These are phyloP conservation scores for Pandion haliaetus DNA, from an alignment of 2,113 vertebrate species.

Conservation along the genomic window DNA sequence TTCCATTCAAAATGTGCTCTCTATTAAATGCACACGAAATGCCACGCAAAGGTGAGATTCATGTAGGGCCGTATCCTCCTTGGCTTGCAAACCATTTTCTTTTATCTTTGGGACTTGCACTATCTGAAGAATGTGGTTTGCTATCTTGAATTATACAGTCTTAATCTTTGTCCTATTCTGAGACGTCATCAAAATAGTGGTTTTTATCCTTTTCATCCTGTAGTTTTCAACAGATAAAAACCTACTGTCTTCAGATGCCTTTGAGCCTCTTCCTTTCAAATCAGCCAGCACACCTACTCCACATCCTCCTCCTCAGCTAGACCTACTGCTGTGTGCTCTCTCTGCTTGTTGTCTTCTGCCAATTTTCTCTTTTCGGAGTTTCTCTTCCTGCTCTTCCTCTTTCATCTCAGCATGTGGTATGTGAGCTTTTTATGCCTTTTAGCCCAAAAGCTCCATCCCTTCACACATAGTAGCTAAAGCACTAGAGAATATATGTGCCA, in stretches of 20 bases:
- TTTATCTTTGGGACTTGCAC: background rate
- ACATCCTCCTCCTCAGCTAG: background rate
- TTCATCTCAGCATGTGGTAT: background rate
- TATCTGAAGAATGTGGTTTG: background rate
- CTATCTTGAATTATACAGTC: background rate
- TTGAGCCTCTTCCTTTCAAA: background rate
- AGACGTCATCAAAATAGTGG: background rate
- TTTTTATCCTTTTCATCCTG: background rate
- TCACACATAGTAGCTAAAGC: background rate
- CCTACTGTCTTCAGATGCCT: background rate
- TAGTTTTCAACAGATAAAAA: background rate
- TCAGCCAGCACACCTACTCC: background rate
- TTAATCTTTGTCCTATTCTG: background rate
- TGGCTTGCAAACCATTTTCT: background rate
- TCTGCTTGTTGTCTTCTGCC: background rate
- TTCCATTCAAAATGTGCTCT: background rate
- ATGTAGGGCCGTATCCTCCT: background rate
- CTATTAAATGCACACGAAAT: background rate
- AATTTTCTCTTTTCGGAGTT: background rate
- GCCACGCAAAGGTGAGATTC: background rate
- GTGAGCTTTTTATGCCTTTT: background rate
- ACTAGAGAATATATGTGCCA: accelerated
- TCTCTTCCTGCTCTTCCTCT: background rate
- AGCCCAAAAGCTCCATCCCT: background rate
- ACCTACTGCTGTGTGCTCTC: background rate